Conservation (phyloP, 1,140 invertebrate genomes). For the Acromyrmex charruanus region DNA sequence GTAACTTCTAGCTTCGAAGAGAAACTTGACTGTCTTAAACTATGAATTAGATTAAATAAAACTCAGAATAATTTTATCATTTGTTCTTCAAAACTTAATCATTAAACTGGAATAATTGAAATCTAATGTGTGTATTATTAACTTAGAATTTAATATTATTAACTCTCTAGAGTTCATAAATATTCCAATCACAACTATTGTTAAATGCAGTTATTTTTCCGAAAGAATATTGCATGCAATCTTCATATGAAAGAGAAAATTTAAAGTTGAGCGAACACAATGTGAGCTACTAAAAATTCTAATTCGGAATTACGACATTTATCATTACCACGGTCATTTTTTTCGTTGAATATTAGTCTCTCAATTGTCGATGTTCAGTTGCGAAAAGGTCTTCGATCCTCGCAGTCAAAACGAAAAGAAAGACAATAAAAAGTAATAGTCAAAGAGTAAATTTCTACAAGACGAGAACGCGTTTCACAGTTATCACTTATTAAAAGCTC, state of each 20-base stretch:
- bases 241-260: not conserved
- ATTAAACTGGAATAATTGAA: not conserved
- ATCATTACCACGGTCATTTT: constrained; percentile 74
- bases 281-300: not conserved
- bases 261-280: not conserved
- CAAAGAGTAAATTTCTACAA: not conserved
- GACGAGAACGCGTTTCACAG: not conserved
- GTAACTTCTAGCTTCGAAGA: not conserved
- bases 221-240: not conserved
- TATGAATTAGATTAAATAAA: constrained; percentile 2
- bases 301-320: not conserved
- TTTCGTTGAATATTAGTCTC: constrained; percentile 32
- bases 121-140: not conserved
- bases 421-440: not conserved
- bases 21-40: not conserved
- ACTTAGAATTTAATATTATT: not conserved
- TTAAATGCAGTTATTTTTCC: not conserved
- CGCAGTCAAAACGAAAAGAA: not conserved
- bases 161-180: not conserved
- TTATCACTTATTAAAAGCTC: not conserved
- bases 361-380: not conserved
- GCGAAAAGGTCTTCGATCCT: not conserved
- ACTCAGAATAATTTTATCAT: not conserved
- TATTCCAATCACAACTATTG: not conserved
- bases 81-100: not conserved